Base-by-base conservation (phyloP, 2,113 vertebrate species). In the Heloderma charlesbogerti region DNA sequence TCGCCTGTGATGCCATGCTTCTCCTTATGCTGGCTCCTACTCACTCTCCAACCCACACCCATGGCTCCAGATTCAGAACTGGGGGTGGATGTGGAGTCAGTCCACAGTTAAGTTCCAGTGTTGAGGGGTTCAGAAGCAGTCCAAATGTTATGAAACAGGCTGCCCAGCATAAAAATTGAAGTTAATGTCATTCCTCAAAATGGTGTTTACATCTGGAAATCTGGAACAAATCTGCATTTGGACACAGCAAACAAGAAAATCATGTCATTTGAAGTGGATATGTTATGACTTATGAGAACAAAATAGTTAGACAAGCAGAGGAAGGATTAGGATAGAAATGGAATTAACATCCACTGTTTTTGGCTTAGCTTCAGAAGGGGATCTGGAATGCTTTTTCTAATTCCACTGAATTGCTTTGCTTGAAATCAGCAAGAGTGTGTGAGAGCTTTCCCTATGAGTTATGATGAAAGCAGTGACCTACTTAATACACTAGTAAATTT, bases 341-440 rank as follows among this genome's bases (percentile, higher is more conserved):
- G 97, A 96, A 96, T 97, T 97, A 97, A 94, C 96, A 95, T 96
- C 94, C 93, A 96, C 96, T 97, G 96, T 97, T 96, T 97, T 96
- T 96, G 95, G 95, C 95, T 97, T 95, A 96, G 96, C 96, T 96
- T 96, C 94, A 95, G 94, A 95, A 95, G 92, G 81, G 95, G 95
- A 97, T 96, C 94, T 94, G 94, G 94, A 86, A 94, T 92, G 94
- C 93, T 96, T 96, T 96, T 94, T 95, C 92, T 97, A 97, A 97
- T 96, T 96, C 95, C 95, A 91, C 89, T 94, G 94, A 95, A 96
- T 93, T 95, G 92, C 96, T 96, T 96, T 96, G 60, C 82, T 89
- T 85, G 88, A 93, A 95, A 95, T 90, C 94, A 95, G 94, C 92
- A 94, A 95, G 95, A 18, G 13, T 77, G 34, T 57, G 51, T 80